phyloP scores from a whole-genome alignment of 2,797 vertebrate species.

The Melanotaenia trifasciata region DNA sequence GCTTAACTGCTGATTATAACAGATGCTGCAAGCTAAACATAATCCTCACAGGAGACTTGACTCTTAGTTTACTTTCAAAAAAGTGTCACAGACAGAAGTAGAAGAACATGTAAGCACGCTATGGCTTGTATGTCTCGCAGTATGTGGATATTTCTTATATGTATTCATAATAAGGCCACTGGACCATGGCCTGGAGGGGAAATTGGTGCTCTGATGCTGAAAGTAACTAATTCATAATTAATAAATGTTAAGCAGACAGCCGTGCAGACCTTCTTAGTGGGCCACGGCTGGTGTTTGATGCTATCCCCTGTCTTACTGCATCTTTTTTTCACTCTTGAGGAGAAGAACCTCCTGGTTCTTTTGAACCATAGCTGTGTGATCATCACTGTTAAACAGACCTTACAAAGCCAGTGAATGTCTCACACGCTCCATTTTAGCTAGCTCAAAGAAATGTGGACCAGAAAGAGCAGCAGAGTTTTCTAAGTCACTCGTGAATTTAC shows the following conservation, averaged over 20 bases:
- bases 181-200: slow-evolving; percentile 38
- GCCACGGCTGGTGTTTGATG: slow-evolving; percentile 50
- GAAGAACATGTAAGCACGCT: neutral
- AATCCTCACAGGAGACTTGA: slow-evolving; percentile 1
- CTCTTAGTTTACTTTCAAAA: neutral
- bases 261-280: slow-evolving; percentile 27
- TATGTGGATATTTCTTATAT: slow-evolving; percentile 32
- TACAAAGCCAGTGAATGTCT: slow-evolving; percentile 9
- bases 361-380: slow-evolving; percentile 9
- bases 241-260: slow-evolving; percentile 34
- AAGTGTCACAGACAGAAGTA: neutral
- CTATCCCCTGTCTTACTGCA: slow-evolving; percentile 12
- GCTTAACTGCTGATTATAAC: slow-evolving; percentile 18
- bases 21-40: slow-evolving; percentile 19
- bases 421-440: neutral
- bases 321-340: slow-evolving; percentile 11
- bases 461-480: neutral
- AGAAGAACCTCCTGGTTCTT: slow-evolving; percentile 15
- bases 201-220: slow-evolving; percentile 35
- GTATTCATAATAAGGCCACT: slow-evolving; percentile 36
- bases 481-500: neutral
- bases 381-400: neutral
- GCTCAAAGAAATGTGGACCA: neutral
- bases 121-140: slow-evolving; percentile 6
- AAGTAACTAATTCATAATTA: slow-evolving; percentile 60